Evolutionary conservation across 2,888 invertebrate genomes (phyloP).

Genomic region (Sipha maydis): DNA sequence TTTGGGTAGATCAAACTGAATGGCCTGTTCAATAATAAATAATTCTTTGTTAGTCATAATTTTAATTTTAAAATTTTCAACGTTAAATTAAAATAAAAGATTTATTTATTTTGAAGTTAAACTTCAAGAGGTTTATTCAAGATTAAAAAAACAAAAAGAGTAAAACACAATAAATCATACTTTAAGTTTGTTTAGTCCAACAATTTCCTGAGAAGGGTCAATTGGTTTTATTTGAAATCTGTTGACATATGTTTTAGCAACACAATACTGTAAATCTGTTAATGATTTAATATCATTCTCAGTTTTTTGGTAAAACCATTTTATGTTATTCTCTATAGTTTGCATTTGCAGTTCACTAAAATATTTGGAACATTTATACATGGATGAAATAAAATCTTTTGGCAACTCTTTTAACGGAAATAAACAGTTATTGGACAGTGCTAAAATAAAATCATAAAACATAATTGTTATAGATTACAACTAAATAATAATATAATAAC

Average conservation of each 20-base stretch:
- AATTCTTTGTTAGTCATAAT: not conserved
- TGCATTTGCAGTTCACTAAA: conserved; percentile 63
- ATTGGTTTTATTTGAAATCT: conserved; percentile 50
- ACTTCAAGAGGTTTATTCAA: no score
- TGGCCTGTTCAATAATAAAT: conserved; percentile 11
- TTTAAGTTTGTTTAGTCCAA: conserved; percentile 47
- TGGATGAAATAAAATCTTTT: conserved; percentile 34
- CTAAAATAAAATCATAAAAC: conserved; percentile 26
- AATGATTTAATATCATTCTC: conserved; percentile 29
- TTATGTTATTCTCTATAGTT: conserved; percentile 64
- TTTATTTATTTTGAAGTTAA: conserved; percentile 32
- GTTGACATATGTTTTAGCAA: conserved; percentile 44
- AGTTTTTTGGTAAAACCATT: conserved; percentile 46
- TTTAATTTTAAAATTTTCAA: not conserved
- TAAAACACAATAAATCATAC: not conserved
- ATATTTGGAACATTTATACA: conserved; percentile 56
- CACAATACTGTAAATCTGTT: conserved; percentile 30
- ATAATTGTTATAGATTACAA: not conserved
- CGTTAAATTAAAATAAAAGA: no score
- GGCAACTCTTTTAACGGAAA: conserved; percentile 56
- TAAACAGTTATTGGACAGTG: not conserved
- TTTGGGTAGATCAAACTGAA: conserved; percentile 46
- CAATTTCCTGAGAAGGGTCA: conserved; percentile 22
- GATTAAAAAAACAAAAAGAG: no score
- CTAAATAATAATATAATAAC: not conserved